phyloP scores from a whole-genome alignment of 2,888 invertebrate species.

The Archips crataeganus region DNA sequence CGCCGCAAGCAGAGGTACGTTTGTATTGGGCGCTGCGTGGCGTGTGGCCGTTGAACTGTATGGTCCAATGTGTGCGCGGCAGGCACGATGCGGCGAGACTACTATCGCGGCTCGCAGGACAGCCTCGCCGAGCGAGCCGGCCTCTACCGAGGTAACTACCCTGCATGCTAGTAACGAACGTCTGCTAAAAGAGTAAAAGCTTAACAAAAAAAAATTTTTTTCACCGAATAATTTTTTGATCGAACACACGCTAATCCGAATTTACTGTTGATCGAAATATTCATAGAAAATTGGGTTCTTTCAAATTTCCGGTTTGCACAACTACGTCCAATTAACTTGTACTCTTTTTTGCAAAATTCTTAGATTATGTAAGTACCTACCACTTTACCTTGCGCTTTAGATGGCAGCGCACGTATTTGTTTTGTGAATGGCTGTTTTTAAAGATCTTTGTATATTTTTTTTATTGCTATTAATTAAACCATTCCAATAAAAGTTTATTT shows the following conservation, averaged over 20 bases:
- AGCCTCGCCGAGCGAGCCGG: constrained; percentile 91
- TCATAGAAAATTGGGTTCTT: not conserved
- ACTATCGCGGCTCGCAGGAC: constrained; percentile 96
- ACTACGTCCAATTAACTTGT: not conserved
- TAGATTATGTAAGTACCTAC: constrained; percentile 2
- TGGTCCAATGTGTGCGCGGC: constrained; percentile 62
- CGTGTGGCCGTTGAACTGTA: not conserved
- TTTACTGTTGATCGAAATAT: not conserved
- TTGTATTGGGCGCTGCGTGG: not conserved
- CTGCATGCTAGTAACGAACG: constrained; percentile 12
- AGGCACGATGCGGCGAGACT: constrained; percentile 92
- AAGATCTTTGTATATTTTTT: not conserved
- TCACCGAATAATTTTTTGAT: not conserved
- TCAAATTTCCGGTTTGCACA: no score
- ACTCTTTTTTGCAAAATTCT: not conserved
- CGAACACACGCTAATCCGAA: not conserved
- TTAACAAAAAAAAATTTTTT: not conserved
- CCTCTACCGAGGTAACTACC: constrained; percentile 89
- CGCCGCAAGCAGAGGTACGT: not conserved
- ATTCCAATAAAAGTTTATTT: no score
- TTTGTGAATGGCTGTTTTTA: constrained; percentile 45
- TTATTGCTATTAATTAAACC: not conserved
- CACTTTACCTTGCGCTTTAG: constrained; percentile 11
- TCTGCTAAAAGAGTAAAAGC: not conserved
- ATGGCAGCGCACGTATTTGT: constrained; percentile 23